Evolutionary conservation across 1,140 invertebrate genomes (phyloP).

Genomic region (Ganaspis sp.): DNA sequence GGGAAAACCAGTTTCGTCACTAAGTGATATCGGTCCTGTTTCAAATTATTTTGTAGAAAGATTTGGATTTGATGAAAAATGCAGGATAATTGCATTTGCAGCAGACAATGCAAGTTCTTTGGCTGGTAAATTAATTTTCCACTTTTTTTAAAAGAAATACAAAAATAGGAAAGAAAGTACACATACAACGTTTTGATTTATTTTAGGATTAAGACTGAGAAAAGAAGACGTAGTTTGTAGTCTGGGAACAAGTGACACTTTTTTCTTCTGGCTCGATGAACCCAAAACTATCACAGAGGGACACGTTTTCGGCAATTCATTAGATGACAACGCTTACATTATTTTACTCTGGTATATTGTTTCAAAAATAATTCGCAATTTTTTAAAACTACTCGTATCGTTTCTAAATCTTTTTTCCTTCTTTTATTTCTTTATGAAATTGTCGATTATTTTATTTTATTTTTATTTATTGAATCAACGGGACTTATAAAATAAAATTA

Average conservation of each 20-base stretch:
- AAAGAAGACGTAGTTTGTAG: conserved; percentile 91
- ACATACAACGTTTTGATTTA: conserved; percentile 4
- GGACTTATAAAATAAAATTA: no score
- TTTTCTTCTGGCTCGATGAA: conserved; percentile 87
- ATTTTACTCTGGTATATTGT: conserved; percentile 88
- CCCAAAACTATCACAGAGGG: conserved; percentile 84
- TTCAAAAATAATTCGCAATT: no score
- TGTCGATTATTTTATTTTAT: no score
- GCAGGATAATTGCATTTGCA: conserved; percentile 91
- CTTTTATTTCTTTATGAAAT: no score
- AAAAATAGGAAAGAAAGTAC: no score
- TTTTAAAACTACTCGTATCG: no score
- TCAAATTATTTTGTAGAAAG: conserved; percentile 88
- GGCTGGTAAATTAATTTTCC: conserved; percentile 78
- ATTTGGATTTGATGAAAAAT: conserved; percentile 89
- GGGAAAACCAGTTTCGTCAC: conserved; percentile 83
- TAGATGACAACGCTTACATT: conserved; percentile 87
- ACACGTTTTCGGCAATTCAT: conserved; percentile 91
- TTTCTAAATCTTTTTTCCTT: no score
- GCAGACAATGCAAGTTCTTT: conserved; percentile 95
- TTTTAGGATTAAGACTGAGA: conserved; percentile 85
- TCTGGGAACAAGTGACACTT: conserved; percentile 94
- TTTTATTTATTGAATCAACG: no score
- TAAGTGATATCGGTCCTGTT: conserved; percentile 83
- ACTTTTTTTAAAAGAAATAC: conserved; percentile 15